Conservation (phyloP, 1,140 invertebrate species). For the Probaryconus sp. region DNA sequence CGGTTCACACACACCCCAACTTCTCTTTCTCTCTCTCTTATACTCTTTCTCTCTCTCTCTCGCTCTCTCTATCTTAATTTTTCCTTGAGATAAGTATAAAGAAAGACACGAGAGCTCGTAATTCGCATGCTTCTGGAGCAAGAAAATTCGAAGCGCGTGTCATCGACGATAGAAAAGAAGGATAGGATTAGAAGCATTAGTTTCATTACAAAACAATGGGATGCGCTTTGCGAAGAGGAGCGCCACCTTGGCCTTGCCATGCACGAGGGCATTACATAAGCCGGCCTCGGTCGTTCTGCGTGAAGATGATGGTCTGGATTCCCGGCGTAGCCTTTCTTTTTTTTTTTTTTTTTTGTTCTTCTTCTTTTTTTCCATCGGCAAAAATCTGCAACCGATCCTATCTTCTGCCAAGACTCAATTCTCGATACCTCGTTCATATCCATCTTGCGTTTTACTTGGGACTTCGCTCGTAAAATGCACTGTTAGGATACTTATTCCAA, state of each 20-base stretch:
- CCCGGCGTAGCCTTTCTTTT: conserved; percentile 24
- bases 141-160: conserved; percentile 13
- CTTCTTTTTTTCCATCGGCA: conserved; percentile 20
- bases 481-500: conserved; percentile 13
- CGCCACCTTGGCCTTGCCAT: conserved; percentile 68
- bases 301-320: conserved; percentile 60
- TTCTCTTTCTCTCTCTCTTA: neutral
- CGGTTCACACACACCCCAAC: conserved; percentile 17
- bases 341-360: conserved; percentile 25
- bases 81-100: neutral
- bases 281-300: conserved; percentile 50
- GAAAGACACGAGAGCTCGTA: neutral
- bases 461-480: conserved; percentile 29
- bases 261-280: conserved; percentile 66
- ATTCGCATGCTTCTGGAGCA: neutral
- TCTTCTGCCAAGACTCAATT: conserved; percentile 32
- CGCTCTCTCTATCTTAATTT: too few species aligned
- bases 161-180: neutral
- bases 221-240: neutral
- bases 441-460: conserved; percentile 23
- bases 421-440: conserved; percentile 36
- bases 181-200: conserved; percentile 32
- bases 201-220: conserved; percentile 22
- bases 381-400: conserved; percentile 32
- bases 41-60: neutral